phyloP scores from a whole-genome alignment of 2,113 vertebrate species.

The Vanacampus margaritifer region DNA sequence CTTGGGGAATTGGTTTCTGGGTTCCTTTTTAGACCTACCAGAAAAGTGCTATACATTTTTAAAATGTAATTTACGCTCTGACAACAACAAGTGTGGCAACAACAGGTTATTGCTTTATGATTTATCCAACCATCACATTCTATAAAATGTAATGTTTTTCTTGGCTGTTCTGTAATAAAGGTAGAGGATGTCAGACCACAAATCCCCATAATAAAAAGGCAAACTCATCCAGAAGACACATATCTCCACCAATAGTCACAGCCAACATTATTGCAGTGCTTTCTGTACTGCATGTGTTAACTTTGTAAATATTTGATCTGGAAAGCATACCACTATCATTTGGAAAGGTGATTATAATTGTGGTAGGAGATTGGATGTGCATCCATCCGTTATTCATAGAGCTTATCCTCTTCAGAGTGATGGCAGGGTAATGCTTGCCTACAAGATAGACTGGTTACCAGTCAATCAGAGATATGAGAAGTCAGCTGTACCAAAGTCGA shows the following conservation, averaged over 20 bases:
- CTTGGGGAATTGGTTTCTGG: no score
- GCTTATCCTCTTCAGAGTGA: not conserved
- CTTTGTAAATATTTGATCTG: not conserved
- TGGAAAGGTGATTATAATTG: not conserved
- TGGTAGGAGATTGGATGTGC: not conserved
- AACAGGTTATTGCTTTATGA: not conserved
- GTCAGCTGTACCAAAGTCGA: no score
- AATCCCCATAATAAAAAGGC: not conserved
- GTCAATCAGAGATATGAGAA: no score
- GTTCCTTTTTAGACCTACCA: no score
- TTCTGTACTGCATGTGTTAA: not conserved
- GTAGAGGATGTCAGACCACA: not conserved
- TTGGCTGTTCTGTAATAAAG: not conserved
- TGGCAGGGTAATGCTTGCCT: not conserved
- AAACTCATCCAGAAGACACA: not conserved
- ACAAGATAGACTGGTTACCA: not conserved
- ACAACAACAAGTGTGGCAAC: no score
- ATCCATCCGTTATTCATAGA: not conserved
- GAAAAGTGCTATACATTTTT: no score
- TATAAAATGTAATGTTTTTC: not conserved
- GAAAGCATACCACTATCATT: not conserved
- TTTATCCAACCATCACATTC: not conserved
- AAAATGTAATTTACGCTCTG: no score
- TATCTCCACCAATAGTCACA: not conserved
- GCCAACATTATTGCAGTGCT: not conserved